A percentile compares a stretch with the other conserved stretches of the same genome.
Evolutionary conservation across 2,113 vertebrate genomes (phyloP).

Genomic region (Butastur rufipennis): DNA sequence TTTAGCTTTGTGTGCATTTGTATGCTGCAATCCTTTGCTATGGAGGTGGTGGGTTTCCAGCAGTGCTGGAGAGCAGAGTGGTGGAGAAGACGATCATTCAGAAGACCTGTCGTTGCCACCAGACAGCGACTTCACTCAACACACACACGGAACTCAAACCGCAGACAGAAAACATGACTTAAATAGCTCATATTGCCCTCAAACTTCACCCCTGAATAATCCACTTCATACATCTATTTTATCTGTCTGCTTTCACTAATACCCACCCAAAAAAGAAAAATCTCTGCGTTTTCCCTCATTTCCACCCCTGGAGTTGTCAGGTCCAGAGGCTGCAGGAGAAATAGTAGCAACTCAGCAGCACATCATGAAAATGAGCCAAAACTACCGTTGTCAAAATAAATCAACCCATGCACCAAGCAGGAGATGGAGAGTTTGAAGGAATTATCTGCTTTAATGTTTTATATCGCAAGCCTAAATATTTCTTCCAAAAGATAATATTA

Average conservation of each 20-base stretch:
- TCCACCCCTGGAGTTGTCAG: not conserved
- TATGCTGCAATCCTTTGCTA: fast-evolving
- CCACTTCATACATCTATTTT: fast-evolving
- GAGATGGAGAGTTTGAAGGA: not conserved
- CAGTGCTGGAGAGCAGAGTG: not conserved
- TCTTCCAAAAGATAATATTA: fast-evolving
- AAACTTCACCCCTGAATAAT: not conserved
- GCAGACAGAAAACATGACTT: not conserved
- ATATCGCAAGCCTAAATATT: fast-evolving
- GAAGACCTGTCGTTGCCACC: not conserved
- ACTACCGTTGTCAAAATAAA: not conserved
- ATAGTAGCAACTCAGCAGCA: not conserved
- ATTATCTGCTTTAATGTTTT: not conserved
- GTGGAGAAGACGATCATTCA: fast-evolving
- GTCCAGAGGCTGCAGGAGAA: not conserved
- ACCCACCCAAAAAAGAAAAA: not conserved
- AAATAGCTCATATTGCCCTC: fast-evolving
- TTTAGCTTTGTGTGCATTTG: fast-evolving
- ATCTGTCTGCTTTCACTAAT: not conserved
- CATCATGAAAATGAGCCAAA: not conserved
- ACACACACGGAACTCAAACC: fast-evolving
- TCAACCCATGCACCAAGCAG: fast-evolving
- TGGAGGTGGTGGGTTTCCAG: not conserved
- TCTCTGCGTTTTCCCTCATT: not conserved
- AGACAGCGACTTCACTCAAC: fast-evolving